Percentiles rank a stretch among this genome's conserved stretches.
Conservation (phyloP, 2,113 vertebrate genomes). For the Engystomops pustulosus region DNA sequence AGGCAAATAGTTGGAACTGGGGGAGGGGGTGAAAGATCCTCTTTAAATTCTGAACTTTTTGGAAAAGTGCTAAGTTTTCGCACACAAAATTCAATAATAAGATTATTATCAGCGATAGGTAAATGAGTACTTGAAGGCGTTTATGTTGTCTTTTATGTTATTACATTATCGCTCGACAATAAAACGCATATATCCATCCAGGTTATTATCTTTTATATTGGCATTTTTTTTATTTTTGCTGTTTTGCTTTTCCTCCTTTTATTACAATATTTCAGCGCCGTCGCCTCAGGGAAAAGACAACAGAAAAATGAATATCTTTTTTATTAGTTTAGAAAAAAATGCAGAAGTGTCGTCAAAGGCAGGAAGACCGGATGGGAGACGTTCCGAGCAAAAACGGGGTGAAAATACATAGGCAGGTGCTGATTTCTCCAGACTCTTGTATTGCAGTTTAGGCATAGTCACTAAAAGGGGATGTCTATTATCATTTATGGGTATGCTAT, state of each 20-base stretch:
- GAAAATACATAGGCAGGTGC: no score
- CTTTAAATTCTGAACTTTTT: no score
- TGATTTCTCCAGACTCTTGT: no score
- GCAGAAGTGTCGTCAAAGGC: neutral
- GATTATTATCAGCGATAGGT: no score
- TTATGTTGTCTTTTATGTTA: neutral
- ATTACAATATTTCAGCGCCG: neutral
- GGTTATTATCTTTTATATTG: neutral
- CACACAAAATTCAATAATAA: no score
- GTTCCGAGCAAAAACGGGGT: neutral
- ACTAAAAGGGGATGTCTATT: no score
- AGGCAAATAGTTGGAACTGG: no score
- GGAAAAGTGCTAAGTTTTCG: no score
- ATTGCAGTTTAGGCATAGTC: no score
- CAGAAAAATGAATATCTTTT: slow-evolving; percentile 10
- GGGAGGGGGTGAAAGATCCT: no score
- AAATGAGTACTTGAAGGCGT: no score
- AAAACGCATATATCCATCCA: neutral
- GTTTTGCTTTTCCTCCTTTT: neutral
- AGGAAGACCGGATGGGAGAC: neutral
- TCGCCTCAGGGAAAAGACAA: neutral
- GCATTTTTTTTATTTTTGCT: neutral
- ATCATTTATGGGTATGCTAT: no score
- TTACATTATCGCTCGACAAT: slow-evolving; percentile 8
- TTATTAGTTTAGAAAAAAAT: slow-evolving; percentile 7